These are phyloP conservation scores for Nephrocerus scutellatus DNA, from an alignment of 2,888 invertebrate species.

Conservation along the genomic window DNA sequence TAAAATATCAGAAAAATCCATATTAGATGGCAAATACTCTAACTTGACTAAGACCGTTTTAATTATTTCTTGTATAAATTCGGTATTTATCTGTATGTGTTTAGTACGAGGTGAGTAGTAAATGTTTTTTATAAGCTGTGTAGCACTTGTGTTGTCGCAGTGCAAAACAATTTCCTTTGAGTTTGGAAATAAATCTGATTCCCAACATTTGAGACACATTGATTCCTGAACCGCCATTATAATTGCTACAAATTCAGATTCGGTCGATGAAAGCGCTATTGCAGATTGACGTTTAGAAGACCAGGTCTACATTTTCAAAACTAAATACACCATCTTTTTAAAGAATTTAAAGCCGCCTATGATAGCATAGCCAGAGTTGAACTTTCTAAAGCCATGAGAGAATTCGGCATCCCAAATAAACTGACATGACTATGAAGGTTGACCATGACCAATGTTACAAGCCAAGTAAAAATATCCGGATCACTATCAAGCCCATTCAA, in stretches of 20 bases:
- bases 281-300: conserved; percentile 9
- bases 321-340: too few relatives aligned
- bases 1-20: conserved; percentile 8
- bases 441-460: too few relatives aligned
- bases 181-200: conserved; percentile 7
- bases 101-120: conserved; percentile 7
- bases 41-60: conserved; percentile 1
- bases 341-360: too few relatives aligned
- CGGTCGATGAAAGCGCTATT: conserved; percentile 7
- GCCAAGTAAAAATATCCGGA: too few relatives aligned
- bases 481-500: too few relatives aligned
- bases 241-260: conserved; percentile 9
- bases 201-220: conserved; percentile 9
- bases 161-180: conserved; percentile 2
- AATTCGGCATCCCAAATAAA: too few relatives aligned
- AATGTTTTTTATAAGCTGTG: conserved; percentile 4
- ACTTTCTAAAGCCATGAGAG: too few relatives aligned
- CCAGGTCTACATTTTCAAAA: too few relatives aligned
- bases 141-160: conserved; percentile 13
- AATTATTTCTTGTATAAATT: conserved; percentile 10
- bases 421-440: too few relatives aligned
- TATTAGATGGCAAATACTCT: conserved; percentile 6
- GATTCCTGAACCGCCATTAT: conserved; percentile 8
- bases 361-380: too few relatives aligned
- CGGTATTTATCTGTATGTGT: conserved; percentile 10